Conservation (phyloP, 2,113 vertebrate genomes). For the Oreochromis tanganicae region DNA sequence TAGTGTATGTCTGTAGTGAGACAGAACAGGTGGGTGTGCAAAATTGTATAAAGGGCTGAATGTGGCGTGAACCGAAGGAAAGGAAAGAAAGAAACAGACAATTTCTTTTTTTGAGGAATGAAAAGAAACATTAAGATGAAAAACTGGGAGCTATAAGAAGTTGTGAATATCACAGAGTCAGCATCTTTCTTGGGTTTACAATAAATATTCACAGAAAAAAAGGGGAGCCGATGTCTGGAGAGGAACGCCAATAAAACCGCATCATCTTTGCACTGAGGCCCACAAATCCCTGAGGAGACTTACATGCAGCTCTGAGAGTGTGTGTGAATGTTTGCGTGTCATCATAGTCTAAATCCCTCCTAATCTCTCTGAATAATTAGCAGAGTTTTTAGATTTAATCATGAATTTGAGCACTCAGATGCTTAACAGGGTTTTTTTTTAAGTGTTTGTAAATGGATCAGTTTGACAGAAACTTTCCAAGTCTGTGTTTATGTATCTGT, state of each 20-base stretch:
- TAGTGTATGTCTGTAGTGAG: neutral
- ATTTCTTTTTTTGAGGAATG: neutral
- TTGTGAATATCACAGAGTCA: neutral
- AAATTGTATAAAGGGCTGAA: neutral
- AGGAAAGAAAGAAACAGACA: neutral
- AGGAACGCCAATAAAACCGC: neutral
- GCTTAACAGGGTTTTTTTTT: neutral
- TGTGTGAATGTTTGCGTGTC: neutral
- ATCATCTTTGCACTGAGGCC: neutral
- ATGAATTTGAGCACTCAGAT: neutral
- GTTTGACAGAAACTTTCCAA: neutral
- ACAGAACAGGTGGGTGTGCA: neutral
- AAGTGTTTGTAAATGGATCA: neutral
- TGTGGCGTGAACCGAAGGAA: neutral
- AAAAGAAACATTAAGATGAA: neutral
- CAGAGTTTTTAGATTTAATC: neutral
- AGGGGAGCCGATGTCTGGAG: neutral
- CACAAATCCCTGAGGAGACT: neutral
- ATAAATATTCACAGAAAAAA: neutral
- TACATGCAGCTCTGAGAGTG: neutral
- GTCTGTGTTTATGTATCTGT: neutral
- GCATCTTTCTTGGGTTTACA: neutral
- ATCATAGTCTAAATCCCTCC: neutral
- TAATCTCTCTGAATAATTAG: conserved; percentile 3
- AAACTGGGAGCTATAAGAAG: neutral